Evolutionary conservation across 2,888 invertebrate species (phyloP).

Genomic region (Cyaniris semiargus): DNA sequence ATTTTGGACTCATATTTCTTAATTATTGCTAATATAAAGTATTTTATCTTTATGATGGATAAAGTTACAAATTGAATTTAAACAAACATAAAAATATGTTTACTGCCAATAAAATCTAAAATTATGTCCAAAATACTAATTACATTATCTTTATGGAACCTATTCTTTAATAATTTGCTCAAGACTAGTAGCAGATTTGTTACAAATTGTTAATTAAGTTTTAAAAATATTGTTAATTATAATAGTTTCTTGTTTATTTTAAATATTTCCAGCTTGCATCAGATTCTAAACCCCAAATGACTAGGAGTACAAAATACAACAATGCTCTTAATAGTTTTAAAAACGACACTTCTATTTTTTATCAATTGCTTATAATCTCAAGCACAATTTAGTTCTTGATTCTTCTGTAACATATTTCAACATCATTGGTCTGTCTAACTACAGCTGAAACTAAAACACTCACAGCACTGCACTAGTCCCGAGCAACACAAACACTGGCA

Average conservation of each 20-base stretch:
- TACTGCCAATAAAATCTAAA: not conserved
- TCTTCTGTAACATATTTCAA: no score
- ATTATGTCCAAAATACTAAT: conserved; percentile 29
- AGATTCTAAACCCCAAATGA: no score
- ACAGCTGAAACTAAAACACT: not conserved
- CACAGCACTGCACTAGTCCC: conserved; percentile 25
- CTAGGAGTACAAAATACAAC: no score
- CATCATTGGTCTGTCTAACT: no score
- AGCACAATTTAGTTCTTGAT: no score
- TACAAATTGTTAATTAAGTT: not conserved
- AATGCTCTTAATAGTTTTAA: no score
- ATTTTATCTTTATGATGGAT: not conserved
- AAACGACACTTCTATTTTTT: no score
- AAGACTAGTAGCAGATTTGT: not conserved
- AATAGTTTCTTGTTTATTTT: not conserved
- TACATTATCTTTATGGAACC: not conserved
- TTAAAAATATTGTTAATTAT: not conserved
- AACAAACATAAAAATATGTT: conserved; percentile 1
- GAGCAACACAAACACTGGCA: conserved; percentile 36
- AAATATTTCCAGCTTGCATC: no score
- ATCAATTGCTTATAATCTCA: no score
- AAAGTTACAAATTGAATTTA: not conserved
- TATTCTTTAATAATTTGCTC: not conserved
- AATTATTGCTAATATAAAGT: not conserved
- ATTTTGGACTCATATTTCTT: conserved; percentile 9